A percentile compares a stretch with the other conserved stretches of the same genome.
Conservation (phyloP, 2,888 invertebrate species). For the Leptinotarsa rubiginosa region DNA sequence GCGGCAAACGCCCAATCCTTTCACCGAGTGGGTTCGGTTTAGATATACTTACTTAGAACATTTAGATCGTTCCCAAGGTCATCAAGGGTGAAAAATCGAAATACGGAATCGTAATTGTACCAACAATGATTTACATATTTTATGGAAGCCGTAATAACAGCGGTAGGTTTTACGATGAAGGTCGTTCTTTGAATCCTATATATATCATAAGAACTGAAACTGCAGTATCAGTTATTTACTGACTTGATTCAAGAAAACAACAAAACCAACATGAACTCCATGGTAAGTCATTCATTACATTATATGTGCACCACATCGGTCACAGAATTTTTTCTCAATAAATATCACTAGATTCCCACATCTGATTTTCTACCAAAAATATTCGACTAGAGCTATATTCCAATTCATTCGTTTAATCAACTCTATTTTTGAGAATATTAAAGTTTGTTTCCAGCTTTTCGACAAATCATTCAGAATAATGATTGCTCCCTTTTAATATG, state of each 20-base stretch:
- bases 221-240: background rate
- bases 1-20: conserved; percentile 14
- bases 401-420: too few relatives aligned
- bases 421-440: too few relatives aligned
- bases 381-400: too few relatives aligned
- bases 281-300: background rate
- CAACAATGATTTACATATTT: conserved; percentile 11
- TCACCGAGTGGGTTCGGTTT: conserved; percentile 10
- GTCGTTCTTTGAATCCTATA: conserved; percentile 9
- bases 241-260: background rate
- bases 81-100: conserved; percentile 16
- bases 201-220: background rate
- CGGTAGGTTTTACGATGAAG: conserved; percentile 7
- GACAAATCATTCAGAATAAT: too few relatives aligned
- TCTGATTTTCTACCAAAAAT: too few relatives aligned
- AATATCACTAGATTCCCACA: too few relatives aligned
- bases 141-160: conserved; percentile 10
- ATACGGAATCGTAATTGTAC: conserved; percentile 7
- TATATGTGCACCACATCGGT: too few relatives aligned
- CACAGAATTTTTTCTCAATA: too few relatives aligned
- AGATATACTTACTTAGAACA: background rate
- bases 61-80: conserved; percentile 7
- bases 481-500: too few relatives aligned
- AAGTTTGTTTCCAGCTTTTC: too few relatives aligned
- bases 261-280: conserved; percentile 10